Evolutionary conservation across 2,888 invertebrate species (phyloP), one percentile per base, ranked within the genome.

Genomic region (Troides helena): DNA sequence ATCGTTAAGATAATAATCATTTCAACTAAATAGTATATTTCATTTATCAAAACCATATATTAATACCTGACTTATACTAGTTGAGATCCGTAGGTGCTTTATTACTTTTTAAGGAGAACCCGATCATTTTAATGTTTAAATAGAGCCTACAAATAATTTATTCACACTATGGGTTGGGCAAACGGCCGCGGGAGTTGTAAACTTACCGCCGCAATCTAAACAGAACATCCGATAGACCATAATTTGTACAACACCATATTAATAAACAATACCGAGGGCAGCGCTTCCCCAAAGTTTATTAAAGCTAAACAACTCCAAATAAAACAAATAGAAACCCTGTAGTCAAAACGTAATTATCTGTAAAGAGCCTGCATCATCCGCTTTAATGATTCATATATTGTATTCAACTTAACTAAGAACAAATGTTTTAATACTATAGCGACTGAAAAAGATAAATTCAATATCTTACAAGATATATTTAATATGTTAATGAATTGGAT

Each of bases 61-160:
- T 6, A 58, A 14, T 58, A 21, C 21, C 21, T 21, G 21, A 21
- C 21, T 1, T 21, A 21, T 21, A 23, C 23, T 53, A 53, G 2
- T 6, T 1, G 53, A 58, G 23, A 25, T 58, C 21, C 1, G 23
- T 10, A 2, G 12, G 23, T 58, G 23, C 43, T 62, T 50, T 53
- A 61, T 65, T 5, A 8, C 58, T 17, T 21, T 63, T 63, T 58
- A 68, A 62, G 62, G 23, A 46, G 56, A 25, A 57, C 59, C 18
- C 58, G 18, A 65, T 39, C 53, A 78, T 77, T 85, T 87, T 81
- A 88, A 88, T 88, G 87, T 86, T 88, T 85, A 88, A 85, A 83
- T 81, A 86, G 84, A 84, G 81, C 75, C 82, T 79, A 75, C 77
- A 80, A 80, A 87, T 90, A 87, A 89, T 88, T 90, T 87, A 91